These are phyloP conservation scores for Rutilus rutilus DNA, from an alignment of 2,113 vertebrate species.

Conservation along the genomic window DNA sequence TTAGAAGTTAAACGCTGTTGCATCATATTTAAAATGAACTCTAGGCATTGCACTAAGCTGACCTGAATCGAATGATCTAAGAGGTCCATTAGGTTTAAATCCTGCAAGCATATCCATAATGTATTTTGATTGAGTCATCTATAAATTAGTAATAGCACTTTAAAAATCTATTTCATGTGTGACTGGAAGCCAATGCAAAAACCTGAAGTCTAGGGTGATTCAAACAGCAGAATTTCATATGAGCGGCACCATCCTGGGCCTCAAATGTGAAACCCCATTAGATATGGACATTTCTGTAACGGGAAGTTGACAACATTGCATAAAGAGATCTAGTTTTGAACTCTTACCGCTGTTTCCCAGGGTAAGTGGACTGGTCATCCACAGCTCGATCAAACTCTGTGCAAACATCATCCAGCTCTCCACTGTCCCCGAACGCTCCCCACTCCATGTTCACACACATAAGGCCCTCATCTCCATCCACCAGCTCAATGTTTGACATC, in stretches of 20 bases:
- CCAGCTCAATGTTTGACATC: slow-evolving; percentile 90
- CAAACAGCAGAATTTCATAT: background rate
- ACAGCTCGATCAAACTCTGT: slow-evolving; percentile 85
- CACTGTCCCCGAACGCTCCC: slow-evolving; percentile 92
- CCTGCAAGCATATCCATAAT: background rate
- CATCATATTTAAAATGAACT: background rate
- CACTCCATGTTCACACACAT: slow-evolving; percentile 99
- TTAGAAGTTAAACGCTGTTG: background rate
- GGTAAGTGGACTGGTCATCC: slow-evolving; percentile 85
- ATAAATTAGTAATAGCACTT: slow-evolving; percentile 8
- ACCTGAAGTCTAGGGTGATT: background rate
- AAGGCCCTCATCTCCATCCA: slow-evolving; percentile 86
- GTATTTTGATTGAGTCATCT: background rate
- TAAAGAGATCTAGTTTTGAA: background rate
- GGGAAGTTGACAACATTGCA: background rate
- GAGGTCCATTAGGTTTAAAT: background rate
- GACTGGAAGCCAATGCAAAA: background rate
- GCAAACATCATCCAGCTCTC: slow-evolving; percentile 86
- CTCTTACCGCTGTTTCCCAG: slow-evolving; percentile 88
- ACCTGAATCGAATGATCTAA: background rate
- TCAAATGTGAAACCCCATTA: background rate
- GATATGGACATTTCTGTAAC: background rate
- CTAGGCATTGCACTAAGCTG: background rate
- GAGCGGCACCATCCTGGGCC: background rate
- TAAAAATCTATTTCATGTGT: background rate